These are phyloP conservation scores for Sitta carolinensis DNA, from an alignment of 2,797 vertebrate species.

Conservation along the genomic window DNA sequence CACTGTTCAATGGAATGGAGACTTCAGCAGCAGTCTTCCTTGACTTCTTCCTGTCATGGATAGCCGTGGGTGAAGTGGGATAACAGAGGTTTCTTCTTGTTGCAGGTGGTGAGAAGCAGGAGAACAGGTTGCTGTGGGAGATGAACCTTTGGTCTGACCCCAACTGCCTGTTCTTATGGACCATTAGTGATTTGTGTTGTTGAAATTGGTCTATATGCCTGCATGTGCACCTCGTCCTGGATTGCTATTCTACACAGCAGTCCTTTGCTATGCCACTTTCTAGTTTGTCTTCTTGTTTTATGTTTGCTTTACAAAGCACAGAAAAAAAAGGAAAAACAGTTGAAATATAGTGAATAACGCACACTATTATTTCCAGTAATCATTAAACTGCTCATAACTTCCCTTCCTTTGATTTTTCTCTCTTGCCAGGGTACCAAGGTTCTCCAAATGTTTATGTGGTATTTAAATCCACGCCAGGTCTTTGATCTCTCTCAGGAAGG, in stretches of 20 bases:
- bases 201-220: neutral
- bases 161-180: neutral
- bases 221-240: neutral
- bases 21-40: neutral
- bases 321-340: neutral
- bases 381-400: neutral
- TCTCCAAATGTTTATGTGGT: constrained; percentile 99
- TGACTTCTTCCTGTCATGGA: neutral
- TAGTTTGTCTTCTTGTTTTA: neutral
- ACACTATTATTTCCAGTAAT: neutral
- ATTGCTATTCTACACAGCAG: neutral
- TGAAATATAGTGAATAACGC: neutral
- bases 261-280: neutral
- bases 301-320: neutral
- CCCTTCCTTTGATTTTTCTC: neutral
- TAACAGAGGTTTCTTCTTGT: neutral
- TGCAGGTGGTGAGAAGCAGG: neutral
- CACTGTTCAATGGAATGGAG: neutral
- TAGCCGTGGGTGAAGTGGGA: neutral
- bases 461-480: constrained; percentile 96
- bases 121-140: neutral
- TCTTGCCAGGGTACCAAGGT: constrained; percentile 90
- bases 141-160: neutral
- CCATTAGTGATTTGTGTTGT: neutral
- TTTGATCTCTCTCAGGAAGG: constrained; percentile 98